Evolutionary conservation across 2,797 vertebrate species (phyloP).

Genomic region (Psittacula derbiana): DNA sequence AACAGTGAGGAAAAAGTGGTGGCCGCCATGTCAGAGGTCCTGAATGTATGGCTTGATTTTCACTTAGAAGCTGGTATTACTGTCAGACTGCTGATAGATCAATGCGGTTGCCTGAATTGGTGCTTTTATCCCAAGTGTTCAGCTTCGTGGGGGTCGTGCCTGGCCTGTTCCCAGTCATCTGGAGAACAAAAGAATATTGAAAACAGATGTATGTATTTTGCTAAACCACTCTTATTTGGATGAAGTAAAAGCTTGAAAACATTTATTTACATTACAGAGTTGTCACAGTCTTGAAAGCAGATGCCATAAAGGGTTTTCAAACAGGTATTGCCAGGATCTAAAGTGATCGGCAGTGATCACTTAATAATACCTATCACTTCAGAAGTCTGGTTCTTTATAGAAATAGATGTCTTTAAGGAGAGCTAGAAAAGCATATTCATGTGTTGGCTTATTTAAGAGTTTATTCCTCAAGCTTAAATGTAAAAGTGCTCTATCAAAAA

Average conservation of each 20-base stretch:
- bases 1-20: background rate
- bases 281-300: background rate
- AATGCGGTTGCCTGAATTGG: constrained; percentile 88
- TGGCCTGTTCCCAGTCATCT: constrained; percentile 92
- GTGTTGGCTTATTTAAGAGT: background rate
- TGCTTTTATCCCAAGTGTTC: constrained; percentile 94
- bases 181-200: constrained; percentile 12
- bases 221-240: background rate
- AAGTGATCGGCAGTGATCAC: background rate
- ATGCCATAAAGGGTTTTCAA: background rate
- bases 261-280: background rate
- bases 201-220: constrained; percentile 29
- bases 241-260: constrained; percentile 19
- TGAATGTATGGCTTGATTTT: background rate
- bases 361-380: background rate
- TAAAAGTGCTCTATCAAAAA: background rate
- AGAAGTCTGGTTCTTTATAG: background rate
- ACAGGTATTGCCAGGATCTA: background rate
- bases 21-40: background rate
- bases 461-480: background rate
- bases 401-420: constrained; percentile 1
- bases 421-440: background rate
- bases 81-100: constrained; percentile 91
- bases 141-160: constrained; percentile 87
- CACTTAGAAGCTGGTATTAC: background rate